phyloP scores from a whole-genome alignment of 2,888 invertebrate species.

The Cantharis nigra region DNA sequence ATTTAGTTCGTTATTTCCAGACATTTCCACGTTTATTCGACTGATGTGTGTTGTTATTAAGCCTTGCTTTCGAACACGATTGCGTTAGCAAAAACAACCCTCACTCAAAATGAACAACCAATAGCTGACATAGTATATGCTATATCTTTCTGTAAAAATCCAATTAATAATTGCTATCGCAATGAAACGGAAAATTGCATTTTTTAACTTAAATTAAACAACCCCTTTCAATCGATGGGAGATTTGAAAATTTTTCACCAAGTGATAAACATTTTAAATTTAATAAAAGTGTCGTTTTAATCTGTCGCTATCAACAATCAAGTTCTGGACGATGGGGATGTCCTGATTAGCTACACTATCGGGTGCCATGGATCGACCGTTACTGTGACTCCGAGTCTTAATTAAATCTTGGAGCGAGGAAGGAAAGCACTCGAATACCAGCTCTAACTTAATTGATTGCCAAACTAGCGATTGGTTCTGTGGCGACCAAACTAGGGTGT shows the following conservation, averaged over 20 bases:
- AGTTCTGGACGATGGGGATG: slow-evolving; percentile 21
- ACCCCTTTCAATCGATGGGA: background rate
- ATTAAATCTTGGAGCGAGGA: slow-evolving; percentile 50
- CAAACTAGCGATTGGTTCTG: slow-evolving; percentile 45
- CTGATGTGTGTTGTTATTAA: slow-evolving; percentile 28
- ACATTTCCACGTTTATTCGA: slow-evolving; percentile 29
- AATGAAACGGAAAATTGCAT: background rate
- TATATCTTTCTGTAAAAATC: slow-evolving; percentile 1
- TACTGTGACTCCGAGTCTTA: slow-evolving; percentile 48
- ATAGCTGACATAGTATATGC: background rate
- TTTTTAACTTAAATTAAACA: background rate
- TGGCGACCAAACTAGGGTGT: slow-evolving; percentile 39
- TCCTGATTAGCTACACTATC: slow-evolving; percentile 48
- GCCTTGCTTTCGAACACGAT: slow-evolving; percentile 21
- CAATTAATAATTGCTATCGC: background rate
- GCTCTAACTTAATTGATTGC: slow-evolving; percentile 51
- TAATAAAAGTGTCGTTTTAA: slow-evolving; percentile 38
- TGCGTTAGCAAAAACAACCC: slow-evolving; percentile 23
- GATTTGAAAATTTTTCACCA: background rate
- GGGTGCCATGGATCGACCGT: slow-evolving; percentile 44
- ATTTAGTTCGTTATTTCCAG: slow-evolving; percentile 31
- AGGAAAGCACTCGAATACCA: slow-evolving; percentile 43
- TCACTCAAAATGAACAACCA: slow-evolving; percentile 10
- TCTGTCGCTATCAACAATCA: slow-evolving; percentile 35
- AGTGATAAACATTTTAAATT: slow-evolving; percentile 2